Percentiles rank a stretch among this genome's conserved stretches.
Evolutionary conservation across 2,797 vertebrate genomes (phyloP).

Genomic region (Fundulus diaphanus): DNA sequence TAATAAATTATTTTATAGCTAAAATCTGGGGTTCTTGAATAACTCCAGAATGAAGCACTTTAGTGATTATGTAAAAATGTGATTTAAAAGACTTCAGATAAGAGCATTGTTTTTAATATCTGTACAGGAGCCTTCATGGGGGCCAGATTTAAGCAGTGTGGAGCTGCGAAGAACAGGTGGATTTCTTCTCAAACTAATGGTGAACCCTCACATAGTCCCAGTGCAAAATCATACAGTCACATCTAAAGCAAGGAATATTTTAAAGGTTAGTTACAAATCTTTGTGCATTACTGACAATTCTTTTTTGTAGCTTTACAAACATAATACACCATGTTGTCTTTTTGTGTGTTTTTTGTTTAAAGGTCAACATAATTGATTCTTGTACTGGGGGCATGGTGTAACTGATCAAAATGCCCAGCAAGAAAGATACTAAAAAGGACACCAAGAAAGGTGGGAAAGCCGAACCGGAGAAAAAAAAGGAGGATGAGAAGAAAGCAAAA

Average conservation of each 20-base stretch:
- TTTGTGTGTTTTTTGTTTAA: conserved; percentile 44
- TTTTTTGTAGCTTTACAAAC: not conserved
- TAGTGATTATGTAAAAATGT: not conserved
- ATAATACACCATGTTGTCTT: not conserved
- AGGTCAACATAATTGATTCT: conserved; percentile 49
- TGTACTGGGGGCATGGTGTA: conserved; percentile 71
- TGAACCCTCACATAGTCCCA: conserved; percentile 29
- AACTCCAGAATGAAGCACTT: not conserved
- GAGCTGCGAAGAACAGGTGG: conserved; percentile 61
- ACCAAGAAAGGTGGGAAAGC: conserved; percentile 76
- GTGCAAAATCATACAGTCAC: conserved; percentile 39
- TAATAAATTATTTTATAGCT: not conserved
- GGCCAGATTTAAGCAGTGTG: conserved; percentile 51
- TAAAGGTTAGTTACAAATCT: conserved; percentile 56
- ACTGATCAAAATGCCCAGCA: conserved; percentile 77
- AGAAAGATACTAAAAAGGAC: conserved; percentile 81
- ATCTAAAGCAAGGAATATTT: conserved; percentile 50
- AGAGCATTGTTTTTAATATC: conserved; percentile 16
- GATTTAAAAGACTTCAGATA: not conserved
- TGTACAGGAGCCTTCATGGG: conserved; percentile 72
- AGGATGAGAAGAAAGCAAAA: conserved; percentile 74
- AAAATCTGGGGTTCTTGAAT: not conserved
- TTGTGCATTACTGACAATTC: conserved; percentile 4
- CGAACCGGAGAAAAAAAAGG: conserved; percentile 74
- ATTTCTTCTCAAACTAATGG: conserved; percentile 57